These are phyloP conservation scores for Eremobia ochroleuca DNA, from an alignment of 2,888 invertebrate genomes.

Conservation along the genomic window DNA sequence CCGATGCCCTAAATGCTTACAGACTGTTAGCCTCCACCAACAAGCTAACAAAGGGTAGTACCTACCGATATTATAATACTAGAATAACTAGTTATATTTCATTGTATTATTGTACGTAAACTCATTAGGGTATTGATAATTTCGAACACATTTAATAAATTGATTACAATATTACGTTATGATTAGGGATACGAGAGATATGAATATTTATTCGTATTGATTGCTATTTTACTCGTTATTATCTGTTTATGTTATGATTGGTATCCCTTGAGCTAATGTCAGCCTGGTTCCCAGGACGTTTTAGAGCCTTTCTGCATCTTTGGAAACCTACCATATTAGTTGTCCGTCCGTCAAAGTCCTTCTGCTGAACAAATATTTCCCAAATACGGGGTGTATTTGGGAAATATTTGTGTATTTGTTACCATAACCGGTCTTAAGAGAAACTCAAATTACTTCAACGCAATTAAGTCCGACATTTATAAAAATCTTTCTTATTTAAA, in stretches of 20 bases:
- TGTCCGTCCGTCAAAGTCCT: neutral
- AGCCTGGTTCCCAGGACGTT: neutral
- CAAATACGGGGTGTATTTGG: too few species aligned
- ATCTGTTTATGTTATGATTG: constrained; percentile 7
- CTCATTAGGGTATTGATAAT: constrained; percentile 32
- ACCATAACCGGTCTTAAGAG: neutral
- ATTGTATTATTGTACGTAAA: constrained; percentile 1
- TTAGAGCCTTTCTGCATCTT: neutral
- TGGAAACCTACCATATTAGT: neutral
- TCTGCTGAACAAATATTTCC: neutral
- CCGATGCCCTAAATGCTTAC: constrained; percentile 41
- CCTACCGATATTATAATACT: neutral
- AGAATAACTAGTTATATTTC: neutral
- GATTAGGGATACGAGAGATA: neutral
- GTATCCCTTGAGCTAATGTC: neutral
- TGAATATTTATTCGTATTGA: constrained; percentile 43
- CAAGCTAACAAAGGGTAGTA: constrained; percentile 41
- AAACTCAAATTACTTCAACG: constrained; percentile 29
- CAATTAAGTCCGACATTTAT: constrained; percentile 36
- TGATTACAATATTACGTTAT: constrained; percentile 17
- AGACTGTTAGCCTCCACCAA: constrained; percentile 18
- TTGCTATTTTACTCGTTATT: neutral
- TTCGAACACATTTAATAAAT: constrained; percentile 35
- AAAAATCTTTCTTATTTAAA: constrained; percentile 13
- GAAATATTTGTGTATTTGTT: too few species aligned